A percentile compares a stretch with the other conserved stretches of the same genome.
Conservation (phyloP, 1,140 invertebrate genomes). For the Parapsyche elsis region DNA sequence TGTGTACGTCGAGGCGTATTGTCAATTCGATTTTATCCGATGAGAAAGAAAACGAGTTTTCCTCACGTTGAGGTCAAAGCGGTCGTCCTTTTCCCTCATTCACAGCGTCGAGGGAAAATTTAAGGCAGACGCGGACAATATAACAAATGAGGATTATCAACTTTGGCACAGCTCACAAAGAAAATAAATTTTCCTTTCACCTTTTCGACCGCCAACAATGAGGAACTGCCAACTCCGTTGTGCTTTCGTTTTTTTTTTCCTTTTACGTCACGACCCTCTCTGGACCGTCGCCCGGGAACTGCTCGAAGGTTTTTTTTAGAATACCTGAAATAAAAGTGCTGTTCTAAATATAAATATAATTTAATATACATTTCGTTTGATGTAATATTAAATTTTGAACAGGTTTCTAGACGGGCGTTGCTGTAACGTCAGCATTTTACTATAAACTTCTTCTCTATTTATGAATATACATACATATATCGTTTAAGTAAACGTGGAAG, state of each 20-base stretch:
- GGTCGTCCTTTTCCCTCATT: background rate
- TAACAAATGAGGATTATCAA: slow-evolving; percentile 39
- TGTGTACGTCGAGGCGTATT: background rate
- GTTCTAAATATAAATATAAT: too few species aligned
- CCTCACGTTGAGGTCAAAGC: background rate
- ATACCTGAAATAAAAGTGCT: too few species aligned
- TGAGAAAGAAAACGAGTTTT: slow-evolving; percentile 9
- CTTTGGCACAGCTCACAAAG: slow-evolving; percentile 24
- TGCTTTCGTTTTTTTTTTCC: background rate
- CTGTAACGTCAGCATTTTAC: too few species aligned
- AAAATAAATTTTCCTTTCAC: slow-evolving; percentile 26
- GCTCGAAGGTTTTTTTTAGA: too few species aligned
- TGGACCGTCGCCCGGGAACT: background rate
- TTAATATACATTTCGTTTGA: too few species aligned
- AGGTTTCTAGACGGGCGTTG: too few species aligned
- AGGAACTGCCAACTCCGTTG: slow-evolving; percentile 1
- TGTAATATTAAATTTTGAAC: too few species aligned
- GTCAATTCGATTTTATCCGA: background rate
- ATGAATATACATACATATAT: too few species aligned
- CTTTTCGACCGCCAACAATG: slow-evolving; percentile 35
- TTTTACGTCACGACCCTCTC: background rate
- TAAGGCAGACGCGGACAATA: background rate
- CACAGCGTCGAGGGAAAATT: too few species aligned
- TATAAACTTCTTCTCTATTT: too few species aligned
- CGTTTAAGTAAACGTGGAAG: too few species aligned